Percentiles rank a stretch among this genome's conserved stretches.
These are phyloP conservation scores for Abscondita cerata DNA, from an alignment of 2,888 invertebrate genomes.

Conservation along the genomic window DNA sequence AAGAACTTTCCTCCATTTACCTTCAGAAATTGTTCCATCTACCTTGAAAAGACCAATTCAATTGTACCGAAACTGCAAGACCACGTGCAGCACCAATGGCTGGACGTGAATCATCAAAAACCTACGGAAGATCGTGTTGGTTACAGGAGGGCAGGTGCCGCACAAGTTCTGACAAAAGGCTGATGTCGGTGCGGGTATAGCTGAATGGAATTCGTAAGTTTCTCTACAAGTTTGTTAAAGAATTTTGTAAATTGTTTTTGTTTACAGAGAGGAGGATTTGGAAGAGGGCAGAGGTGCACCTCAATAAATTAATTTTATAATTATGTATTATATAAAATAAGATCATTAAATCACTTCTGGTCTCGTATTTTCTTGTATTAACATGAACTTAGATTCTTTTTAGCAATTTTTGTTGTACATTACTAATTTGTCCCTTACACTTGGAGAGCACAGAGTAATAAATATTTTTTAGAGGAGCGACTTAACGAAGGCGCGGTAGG, in stretches of 20 bases:
- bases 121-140: slow-evolving; percentile 83
- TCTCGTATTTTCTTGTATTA: too few species aligned
- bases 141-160: slow-evolving; percentile 79
- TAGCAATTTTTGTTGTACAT: too few species aligned
- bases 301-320: slow-evolving; percentile 58
- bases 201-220: slow-evolving; percentile 86
- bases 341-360: slow-evolving; percentile 35
- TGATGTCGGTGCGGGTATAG: slow-evolving; percentile 95
- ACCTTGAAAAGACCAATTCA: slow-evolving; percentile 92
- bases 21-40: slow-evolving; percentile 98
- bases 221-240: too few species aligned
- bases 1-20: slow-evolving; percentile 93
- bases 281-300: slow-evolving; percentile 69
- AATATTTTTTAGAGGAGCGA: too few species aligned
- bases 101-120: slow-evolving; percentile 71
- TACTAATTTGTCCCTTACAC: too few species aligned
- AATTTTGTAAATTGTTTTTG: slow-evolving; percentile 40
- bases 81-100: slow-evolving; percentile 76
- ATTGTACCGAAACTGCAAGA: slow-evolving; percentile 85
- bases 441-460: too few species aligned
- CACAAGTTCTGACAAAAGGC: slow-evolving; percentile 83
- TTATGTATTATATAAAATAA: slow-evolving; percentile 16
- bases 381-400: too few species aligned
- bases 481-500: too few species aligned
- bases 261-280: slow-evolving; percentile 80